These are phyloP conservation scores for Strigops habroptila DNA, from an alignment of 2,113 vertebrate species.

Conservation along the genomic window DNA sequence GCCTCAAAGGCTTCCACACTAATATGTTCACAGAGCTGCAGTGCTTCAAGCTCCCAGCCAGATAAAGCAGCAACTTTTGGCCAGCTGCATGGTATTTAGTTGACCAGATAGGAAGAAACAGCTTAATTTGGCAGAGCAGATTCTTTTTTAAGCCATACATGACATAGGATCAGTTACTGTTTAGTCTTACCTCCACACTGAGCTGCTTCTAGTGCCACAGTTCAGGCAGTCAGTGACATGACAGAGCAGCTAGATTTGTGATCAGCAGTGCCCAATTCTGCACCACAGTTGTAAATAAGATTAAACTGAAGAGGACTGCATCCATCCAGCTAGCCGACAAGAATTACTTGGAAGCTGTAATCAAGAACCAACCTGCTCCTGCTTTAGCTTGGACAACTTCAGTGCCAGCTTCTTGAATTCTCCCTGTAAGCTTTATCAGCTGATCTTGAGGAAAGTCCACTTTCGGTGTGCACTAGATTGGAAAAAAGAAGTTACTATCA, in stretches of 20 bases:
- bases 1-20: neutral
- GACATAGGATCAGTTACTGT: neutral
- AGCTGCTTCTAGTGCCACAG: neutral
- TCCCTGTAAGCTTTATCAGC: slow-evolving; percentile 78
- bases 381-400: slow-evolving; percentile 98
- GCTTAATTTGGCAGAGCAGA: neutral
- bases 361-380: slow-evolving; percentile 79
- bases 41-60: neutral
- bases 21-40: neutral
- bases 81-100: neutral
- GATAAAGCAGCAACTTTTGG: neutral
- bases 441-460: slow-evolving; percentile 93
- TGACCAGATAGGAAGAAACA: neutral
- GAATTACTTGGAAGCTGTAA: neutral
- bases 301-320: neutral
- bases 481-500: neutral
- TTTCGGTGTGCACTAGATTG: slow-evolving; percentile 86
- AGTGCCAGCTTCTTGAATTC: slow-evolving; percentile 96
- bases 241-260: neutral
- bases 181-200: neutral
- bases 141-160: neutral
- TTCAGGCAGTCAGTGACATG: neutral
- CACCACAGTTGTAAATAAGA: neutral
- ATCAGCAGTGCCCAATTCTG: neutral
- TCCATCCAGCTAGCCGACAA: neutral